Base-by-base conservation (phyloP, 2,888 invertebrate species). In the Clitarchus hookeri region DNA sequence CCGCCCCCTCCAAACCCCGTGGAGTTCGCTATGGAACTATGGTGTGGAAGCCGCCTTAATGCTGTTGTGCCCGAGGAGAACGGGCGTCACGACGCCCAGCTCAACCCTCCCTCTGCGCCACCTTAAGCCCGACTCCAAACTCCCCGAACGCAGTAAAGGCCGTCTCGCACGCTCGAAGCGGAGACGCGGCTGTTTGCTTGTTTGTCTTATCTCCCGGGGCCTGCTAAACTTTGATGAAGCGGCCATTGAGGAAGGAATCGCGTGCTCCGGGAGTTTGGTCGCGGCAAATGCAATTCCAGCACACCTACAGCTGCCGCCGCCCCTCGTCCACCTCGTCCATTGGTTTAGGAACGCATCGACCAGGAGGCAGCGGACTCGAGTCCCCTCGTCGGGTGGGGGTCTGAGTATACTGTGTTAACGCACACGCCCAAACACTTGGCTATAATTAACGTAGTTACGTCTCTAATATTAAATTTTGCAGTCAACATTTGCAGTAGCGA, bases 141-240 rank as follows among this genome's bases (percentile, higher is more conserved):
- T 65, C 23, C 65, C 65, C 23, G n/a, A 19, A 8, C 65, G 13
- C 8, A n/a, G 65, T 65, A 19, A 65, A 65, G 65, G 16, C 65
- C 65, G 36, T 36, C 36, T 36, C 36, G 36, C 36, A 4, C 36
- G 36, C 36, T 1, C 36, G 36, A n/a, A 19, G 65, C 65, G 0
- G n/a, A 65, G 65, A 65, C 65, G 65, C 65, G 65, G 8, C 65
- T 19, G 65, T n/a, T 65, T n/a, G 65, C 8, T 65, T 65, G 65
- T 65, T 65, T 65, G 65, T 65, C 65, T 12, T 65, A 65, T 65
- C 65, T 65, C 65, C 65, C 65, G 65, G 65, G n/a, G 65, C 65
- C 65, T 16, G 13, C 65, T 65, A 65, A 65, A 65, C 65, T 65
- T 65, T 8, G 65, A 65, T 65, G 65, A 65, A n/a, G 65, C 65